Base-by-base conservation (phyloP, 1,140 invertebrate species). In the Procambarus clarkii region DNA sequence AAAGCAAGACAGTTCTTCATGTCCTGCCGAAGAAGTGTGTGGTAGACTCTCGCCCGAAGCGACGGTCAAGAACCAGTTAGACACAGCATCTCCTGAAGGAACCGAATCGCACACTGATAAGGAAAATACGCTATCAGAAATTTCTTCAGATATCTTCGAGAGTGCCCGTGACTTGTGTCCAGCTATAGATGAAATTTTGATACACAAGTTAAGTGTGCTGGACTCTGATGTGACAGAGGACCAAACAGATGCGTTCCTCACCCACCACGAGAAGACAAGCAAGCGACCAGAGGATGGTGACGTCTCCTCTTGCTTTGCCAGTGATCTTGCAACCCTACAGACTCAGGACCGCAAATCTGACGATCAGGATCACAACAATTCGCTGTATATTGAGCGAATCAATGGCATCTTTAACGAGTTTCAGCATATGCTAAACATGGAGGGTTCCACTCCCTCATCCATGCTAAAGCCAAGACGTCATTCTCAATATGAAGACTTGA, bases 121-220 rank as follows among this genome's bases (percentile, higher is more conserved):
- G 46, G 82, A 78, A n/a, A 90, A 54, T 64, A 90, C 88, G 15
- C 80, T 90, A 2, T 90, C 88, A 24, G 88, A 90, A 77, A 64
- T 90, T 3, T 90, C 88, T 3, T 90, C 88, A 24, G 50, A 81
- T 48, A 84, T 90, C 50, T 90, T 90, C 58, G 88, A 90, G 74
- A 86, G 74, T 34, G 21, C 44, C 45, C 24, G 44, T n/a, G 86
- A 87, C 2, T 34, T 24, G 15, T 58, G 34, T 60, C 77, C 15
- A 8, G 7, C 76, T n/a, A 50, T 77, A 34, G 64, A 81, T 15
- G 60, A 78, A 3, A 3, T 69, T 4, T 34, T 81, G 8, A 45
- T 81, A 0, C 58, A 88, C n/a, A 88, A 71, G 45, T 48, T 88
- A 46, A 88, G 48, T n/a, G 45, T 13, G 9, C 69, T 88, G 24